Percentiles rank a stretch among this genome's conserved stretches.
phyloP scores from a whole-genome alignment of 37 sponge, comb jelly and placozoan species.

The Oscarella lobularis region DNA sequence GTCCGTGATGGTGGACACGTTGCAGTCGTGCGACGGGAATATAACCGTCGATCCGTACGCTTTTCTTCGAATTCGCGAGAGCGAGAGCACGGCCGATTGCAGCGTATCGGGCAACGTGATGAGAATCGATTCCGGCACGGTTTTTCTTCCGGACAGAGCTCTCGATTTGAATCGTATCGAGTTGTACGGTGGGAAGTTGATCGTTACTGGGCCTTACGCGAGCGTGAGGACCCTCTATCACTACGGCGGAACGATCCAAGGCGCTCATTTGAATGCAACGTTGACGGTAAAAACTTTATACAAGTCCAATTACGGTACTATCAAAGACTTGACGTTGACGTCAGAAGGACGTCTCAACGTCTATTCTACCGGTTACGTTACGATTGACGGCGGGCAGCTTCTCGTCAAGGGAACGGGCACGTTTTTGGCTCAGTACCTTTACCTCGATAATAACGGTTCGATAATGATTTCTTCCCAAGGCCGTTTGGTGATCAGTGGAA shows the following conservation, averaged over 20 bases:
- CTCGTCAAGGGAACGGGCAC: background rate
- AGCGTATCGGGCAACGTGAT: too few species aligned
- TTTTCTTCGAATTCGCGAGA: too few species aligned
- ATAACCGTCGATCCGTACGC: too few species aligned
- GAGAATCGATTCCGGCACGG: too few species aligned
- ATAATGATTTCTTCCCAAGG: background rate
- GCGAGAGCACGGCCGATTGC: too few species aligned
- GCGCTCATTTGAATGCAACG: background rate
- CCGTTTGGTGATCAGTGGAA: background rate
- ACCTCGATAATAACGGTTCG: background rate
- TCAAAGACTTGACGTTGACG: background rate
- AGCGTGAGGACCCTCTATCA: too few species aligned
- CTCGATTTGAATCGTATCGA: too few species aligned
- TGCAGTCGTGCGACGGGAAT: too few species aligned
- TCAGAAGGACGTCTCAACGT: background rate
- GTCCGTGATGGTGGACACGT: too few species aligned
- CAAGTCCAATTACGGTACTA: background rate
- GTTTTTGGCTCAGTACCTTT: background rate
- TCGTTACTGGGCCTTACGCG: too few species aligned
- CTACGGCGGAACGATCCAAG: background rate
- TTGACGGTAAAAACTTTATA: background rate
- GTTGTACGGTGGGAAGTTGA: too few species aligned
- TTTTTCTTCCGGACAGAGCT: too few species aligned
- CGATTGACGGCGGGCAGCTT: background rate
- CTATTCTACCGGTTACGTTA: background rate